Conservation (phyloP, 1,140 invertebrate species). For the Ceratosolen solmsi region DNA sequence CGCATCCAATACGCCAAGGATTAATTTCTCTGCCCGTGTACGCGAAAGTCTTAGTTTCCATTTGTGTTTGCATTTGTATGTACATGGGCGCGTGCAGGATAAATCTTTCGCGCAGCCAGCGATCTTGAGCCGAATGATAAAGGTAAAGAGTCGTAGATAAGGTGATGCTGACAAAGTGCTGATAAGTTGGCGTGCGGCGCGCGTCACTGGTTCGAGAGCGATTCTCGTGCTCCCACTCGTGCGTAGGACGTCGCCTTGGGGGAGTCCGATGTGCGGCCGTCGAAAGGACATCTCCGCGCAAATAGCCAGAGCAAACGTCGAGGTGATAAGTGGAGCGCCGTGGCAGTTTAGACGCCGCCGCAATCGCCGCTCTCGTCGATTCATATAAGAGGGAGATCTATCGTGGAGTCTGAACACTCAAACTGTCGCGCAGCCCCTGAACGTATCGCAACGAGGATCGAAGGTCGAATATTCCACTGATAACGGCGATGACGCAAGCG, state of each 20-base stretch:
- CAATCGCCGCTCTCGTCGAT: not conserved
- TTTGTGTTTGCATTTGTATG: not conserved
- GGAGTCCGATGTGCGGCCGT: not conserved
- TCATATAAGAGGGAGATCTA: not conserved
- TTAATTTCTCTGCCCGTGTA: too few species aligned
- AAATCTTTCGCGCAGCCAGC: not conserved
- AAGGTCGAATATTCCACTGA: not conserved
- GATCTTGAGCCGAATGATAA: constrained; percentile 24
- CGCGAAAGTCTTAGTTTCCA: too few species aligned
- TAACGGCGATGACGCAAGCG: not conserved
- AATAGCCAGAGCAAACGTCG: too few species aligned
- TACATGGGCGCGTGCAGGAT: not conserved
- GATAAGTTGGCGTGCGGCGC: constrained; percentile 8
- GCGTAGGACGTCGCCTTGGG: too few species aligned
- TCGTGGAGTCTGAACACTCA: not conserved
- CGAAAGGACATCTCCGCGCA: too few species aligned
- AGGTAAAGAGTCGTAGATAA: constrained; percentile 1
- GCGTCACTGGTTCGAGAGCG: not conserved
- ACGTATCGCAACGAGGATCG: not conserved
- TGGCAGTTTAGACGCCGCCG: too few species aligned
- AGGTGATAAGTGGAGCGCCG: too few species aligned
- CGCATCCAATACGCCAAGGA: too few species aligned
- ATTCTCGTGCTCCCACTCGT: not conserved
- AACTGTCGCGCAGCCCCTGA: not conserved
- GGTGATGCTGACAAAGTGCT: not conserved